Conservation (phyloP, 1,140 invertebrate genomes). For the Aphaenogaster rudis region DNA sequence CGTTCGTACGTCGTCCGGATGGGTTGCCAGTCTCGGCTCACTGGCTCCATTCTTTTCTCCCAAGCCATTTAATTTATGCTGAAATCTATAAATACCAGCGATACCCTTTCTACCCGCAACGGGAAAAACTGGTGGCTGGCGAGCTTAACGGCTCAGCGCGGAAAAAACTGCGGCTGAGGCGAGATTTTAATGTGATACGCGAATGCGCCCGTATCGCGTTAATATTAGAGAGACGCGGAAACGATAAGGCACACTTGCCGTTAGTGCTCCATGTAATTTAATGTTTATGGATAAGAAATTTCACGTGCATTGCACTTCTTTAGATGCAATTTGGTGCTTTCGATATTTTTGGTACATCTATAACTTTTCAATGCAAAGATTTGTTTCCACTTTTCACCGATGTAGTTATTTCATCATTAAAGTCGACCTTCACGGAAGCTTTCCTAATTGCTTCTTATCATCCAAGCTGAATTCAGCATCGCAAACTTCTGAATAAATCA, state of each 20-base stretch:
- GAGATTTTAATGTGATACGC: conserved; percentile 63
- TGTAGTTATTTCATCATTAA: conserved; percentile 18
- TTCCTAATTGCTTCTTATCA: conserved; percentile 28
- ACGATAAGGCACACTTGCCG: conserved; percentile 44
- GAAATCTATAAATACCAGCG: conserved; percentile 77
- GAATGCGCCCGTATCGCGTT: conserved; percentile 55
- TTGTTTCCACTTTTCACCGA: neutral
- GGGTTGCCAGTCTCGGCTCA: conserved; percentile 76
- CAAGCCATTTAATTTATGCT: conserved; percentile 78
- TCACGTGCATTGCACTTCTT: neutral
- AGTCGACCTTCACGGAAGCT: conserved; percentile 30
- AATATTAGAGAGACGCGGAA: conserved; percentile 60
- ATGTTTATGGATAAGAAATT: conserved; percentile 1
- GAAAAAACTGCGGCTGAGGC: conserved; percentile 70
- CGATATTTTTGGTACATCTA: neutral
- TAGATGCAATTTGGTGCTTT: neutral
- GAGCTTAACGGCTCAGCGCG: conserved; percentile 47
- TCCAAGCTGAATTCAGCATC: conserved; percentile 22
- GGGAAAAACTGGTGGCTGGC: conserved; percentile 57
- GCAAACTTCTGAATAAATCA: conserved; percentile 50
- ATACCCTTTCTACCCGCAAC: conserved; percentile 57
- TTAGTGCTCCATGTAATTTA: conserved; percentile 14
- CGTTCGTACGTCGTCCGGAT: conserved; percentile 76
- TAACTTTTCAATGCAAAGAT: neutral
- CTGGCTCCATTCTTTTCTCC: conserved; percentile 76